A percentile compares a stretch with the other conserved stretches of the same genome.
Evolutionary conservation across 2,113 vertebrate genomes (phyloP).

Genomic region (Pelusios castaneus): DNA sequence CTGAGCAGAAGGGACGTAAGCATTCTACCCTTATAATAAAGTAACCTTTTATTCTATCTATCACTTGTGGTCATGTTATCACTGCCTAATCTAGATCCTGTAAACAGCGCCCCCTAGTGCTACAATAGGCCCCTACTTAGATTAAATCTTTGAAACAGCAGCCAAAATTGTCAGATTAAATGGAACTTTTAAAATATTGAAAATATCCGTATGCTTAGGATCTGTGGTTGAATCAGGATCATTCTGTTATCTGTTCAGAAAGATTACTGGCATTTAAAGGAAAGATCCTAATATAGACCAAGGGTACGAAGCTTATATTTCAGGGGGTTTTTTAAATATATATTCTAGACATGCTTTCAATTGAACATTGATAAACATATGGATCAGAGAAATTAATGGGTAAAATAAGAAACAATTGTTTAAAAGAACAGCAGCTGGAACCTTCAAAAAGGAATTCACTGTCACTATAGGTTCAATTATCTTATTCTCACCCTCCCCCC

Average conservation of each 20-base stretch:
- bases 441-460: not conserved
- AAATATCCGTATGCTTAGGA: not conserved
- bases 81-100: no score
- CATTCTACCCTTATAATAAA: no score
- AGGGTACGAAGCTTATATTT: not conserved
- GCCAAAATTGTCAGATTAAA: not conserved
- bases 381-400: not conserved
- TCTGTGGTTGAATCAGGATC: not conserved
- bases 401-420: rapidly evolving
- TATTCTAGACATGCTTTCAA: not conserved
- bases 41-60: no score
- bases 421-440: not conserved
- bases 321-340: not conserved
- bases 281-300: not conserved
- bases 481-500: rapidly evolving
- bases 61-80: no score
- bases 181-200: rapidly evolving
- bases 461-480: not conserved
- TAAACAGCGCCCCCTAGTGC: no score
- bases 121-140: not conserved
- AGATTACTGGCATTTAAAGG: not conserved
- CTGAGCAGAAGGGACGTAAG: no score
- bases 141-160: not conserved
- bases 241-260: not conserved
- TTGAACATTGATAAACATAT: not conserved